These are phyloP conservation scores for Cataglyphis rosenhaueri DNA, from an alignment of 2,888 invertebrate genomes.

Conservation along the genomic window DNA sequence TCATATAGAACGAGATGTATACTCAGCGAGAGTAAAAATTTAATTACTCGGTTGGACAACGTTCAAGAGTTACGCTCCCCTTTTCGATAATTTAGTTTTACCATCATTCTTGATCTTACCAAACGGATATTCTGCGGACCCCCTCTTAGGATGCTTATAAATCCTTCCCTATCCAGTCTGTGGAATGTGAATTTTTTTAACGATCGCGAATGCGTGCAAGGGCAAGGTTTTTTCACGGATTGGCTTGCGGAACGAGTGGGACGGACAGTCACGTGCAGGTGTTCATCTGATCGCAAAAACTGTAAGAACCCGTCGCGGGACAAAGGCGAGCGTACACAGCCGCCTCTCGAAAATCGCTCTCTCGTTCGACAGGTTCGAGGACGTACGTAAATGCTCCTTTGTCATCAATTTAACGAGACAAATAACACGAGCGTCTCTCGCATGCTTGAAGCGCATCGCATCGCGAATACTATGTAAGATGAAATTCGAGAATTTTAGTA, in stretches of 20 bases:
- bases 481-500: neutral
- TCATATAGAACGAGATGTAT: slow-evolving; percentile 5
- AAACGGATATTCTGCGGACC: slow-evolving; percentile 65
- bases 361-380: slow-evolving; percentile 65
- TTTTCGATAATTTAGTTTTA: slow-evolving; percentile 64
- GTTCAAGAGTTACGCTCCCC: slow-evolving; percentile 8
- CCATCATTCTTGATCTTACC: slow-evolving; percentile 72
- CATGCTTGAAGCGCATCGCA: neutral
- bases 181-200: slow-evolving; percentile 76
- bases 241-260: slow-evolving; percentile 4
- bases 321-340: slow-evolving; percentile 63
- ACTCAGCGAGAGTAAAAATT: neutral
- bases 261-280: neutral
- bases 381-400: slow-evolving; percentile 71
- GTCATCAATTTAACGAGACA: slow-evolving; percentile 56
- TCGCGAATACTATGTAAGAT: slow-evolving; percentile 55
- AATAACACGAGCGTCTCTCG: neutral
- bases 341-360: slow-evolving; percentile 58
- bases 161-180: slow-evolving; percentile 67
- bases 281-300: slow-evolving; percentile 31
- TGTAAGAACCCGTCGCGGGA: slow-evolving; percentile 50
- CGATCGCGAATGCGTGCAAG: slow-evolving; percentile 77
- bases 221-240: slow-evolving; percentile 76
- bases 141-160: slow-evolving; percentile 71
- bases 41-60: neutral